Evolutionary conservation across 2,113 vertebrate genomes (phyloP).

Genomic region (Axis porcinus): DNA sequence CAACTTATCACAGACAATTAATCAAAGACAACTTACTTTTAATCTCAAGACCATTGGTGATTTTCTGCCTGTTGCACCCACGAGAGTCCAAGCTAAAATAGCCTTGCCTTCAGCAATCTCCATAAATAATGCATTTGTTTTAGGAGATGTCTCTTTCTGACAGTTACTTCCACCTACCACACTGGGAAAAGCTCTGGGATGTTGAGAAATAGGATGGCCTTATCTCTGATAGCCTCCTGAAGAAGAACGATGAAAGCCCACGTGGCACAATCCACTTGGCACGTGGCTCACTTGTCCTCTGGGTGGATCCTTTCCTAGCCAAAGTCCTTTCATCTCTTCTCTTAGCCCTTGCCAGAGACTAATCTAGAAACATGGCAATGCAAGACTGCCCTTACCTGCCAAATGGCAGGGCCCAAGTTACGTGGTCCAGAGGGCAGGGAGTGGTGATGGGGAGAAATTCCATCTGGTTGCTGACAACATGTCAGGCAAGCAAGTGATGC

Average conservation of each 20-base stretch:
- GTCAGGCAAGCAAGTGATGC: background rate
- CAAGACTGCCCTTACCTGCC: background rate
- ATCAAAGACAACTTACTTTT: background rate
- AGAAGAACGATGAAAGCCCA: background rate
- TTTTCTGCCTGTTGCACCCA: background rate
- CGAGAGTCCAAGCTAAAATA: background rate
- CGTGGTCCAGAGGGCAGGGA: background rate
- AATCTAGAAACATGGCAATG: background rate
- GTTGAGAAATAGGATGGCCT: background rate
- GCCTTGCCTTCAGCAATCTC: background rate
- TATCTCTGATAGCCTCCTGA: background rate
- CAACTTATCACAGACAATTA: too few relatives aligned
- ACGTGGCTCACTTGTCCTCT: background rate
- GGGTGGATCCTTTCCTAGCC: background rate
- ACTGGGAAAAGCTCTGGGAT: background rate
- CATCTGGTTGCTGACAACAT: background rate
- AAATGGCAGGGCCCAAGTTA: background rate
- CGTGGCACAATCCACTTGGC: fast-evolving
- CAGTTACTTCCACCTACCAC: background rate
- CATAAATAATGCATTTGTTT: background rate
- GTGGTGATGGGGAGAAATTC: background rate
- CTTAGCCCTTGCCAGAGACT: background rate
- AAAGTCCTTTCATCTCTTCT: background rate
- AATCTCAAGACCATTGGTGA: background rate
- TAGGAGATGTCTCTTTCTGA: background rate